phyloP scores from a whole-genome alignment of 1,140 invertebrate species.

The Ditylenchus dipsaci region DNA sequence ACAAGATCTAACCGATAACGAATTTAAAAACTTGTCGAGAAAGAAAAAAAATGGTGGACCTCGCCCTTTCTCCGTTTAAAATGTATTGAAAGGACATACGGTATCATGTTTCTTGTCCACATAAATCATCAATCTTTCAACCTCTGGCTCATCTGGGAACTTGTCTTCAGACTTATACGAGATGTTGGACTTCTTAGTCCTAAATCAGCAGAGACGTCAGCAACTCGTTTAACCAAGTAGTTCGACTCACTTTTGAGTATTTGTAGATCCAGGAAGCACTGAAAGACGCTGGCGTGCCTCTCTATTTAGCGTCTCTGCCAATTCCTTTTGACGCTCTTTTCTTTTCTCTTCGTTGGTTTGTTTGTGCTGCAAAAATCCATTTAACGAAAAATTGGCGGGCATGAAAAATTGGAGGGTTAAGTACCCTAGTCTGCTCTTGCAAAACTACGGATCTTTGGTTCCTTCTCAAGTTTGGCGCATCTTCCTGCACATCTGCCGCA shows the following conservation, averaged over 20 bases:
- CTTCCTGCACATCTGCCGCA: conserved; percentile 66
- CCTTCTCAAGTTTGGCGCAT: conserved; percentile 68
- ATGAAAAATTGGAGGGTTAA: conserved; percentile 20
- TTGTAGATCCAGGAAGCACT: conserved; percentile 71
- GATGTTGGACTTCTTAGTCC: conserved; percentile 77
- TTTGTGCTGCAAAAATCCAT: conserved; percentile 65
- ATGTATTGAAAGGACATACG: not conserved
- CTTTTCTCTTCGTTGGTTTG: conserved; percentile 92
- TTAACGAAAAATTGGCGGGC: not conserved
- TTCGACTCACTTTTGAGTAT: conserved; percentile 83
- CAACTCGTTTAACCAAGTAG: no score
- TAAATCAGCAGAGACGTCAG: conserved; percentile 14
- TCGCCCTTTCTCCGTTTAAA: no score
- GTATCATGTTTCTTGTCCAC: conserved; percentile 68
- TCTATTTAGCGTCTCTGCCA: conserved; percentile 83
- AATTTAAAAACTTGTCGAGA: not conserved
- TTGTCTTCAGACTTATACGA: conserved; percentile 88
- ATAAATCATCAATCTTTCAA: conserved; percentile 87
- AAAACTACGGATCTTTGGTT: conserved; percentile 87
- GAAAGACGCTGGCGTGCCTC: conserved; percentile 83
- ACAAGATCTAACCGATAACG: not conserved
- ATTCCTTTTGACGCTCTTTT: conserved; percentile 90
- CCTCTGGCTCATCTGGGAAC: conserved; percentile 90
- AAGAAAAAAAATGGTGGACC: no score
- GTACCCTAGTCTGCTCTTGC: conserved; percentile 83